Base-by-base conservation (phyloP, 2,113 vertebrate species). In the Nothocercus julius region DNA sequence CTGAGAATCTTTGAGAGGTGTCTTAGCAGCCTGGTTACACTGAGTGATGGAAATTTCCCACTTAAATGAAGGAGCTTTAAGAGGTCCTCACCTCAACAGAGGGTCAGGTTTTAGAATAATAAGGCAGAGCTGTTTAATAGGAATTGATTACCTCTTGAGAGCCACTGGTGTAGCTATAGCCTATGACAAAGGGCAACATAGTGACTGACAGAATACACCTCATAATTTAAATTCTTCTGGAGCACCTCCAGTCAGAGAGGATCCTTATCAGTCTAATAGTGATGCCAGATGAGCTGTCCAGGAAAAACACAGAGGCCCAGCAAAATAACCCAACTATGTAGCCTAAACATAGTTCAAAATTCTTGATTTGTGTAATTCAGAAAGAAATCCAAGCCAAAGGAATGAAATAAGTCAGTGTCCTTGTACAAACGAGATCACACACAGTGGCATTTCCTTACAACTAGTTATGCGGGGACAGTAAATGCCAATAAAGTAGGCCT, bases 251-350 rank as follows among this genome's bases (percentile, higher is more conserved):
- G 30, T 4, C 51, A 70, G 19, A 75, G 49, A 66, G 94, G 40
- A 3, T 63, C 47, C 36, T 3, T 45, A 13, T 15, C 67, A 61
- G 38, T 54, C 47, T 82, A 76, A 16, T 0, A 0, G 5, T 67
- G 20, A 53, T 62, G 44, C 19, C 49, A 44, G 16, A 62, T 44
- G 36, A 47, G 30, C 0, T 0, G n/a, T 13, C 24, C 49, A 54
- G 22, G 32, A 51, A 51, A 80, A n/a, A 2, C 34, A 3, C n/a
- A 53, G 40, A 61, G 38, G 5, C 61, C 18, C 8, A 42, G 40
- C 63, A 18, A 32, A 91, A 54, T 13, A 68, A 30, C 34, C 27
- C 67, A 36, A 0, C 0, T 32, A 38, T 22, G 15, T 4, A 8
- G 28, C 8, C 49, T 75, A 30, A n/a, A 38, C 20, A 15, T 15